Evolutionary conservation across 2,797 vertebrate species (phyloP), one percentile per base, ranked within the genome.

Genomic region (Clarias platycephalus): DNA sequence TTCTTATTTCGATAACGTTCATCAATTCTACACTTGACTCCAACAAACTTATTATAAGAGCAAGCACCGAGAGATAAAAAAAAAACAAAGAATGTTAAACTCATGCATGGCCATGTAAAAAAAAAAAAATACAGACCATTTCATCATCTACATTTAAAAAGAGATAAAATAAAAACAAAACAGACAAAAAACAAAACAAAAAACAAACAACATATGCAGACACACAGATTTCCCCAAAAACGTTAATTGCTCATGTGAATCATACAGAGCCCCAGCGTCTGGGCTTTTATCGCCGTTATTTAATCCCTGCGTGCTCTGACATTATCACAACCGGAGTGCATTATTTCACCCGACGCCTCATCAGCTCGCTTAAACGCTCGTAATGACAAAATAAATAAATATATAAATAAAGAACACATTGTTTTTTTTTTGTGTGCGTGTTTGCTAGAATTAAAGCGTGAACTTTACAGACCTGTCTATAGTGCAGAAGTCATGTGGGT

Each of bases 291-390:
- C 20, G 10, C 16, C 9, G 34, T 79, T 84, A 79, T 79, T 78
- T 70, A 84, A 26, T 84, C 74, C 63, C 75, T 68, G 49, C 66
- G 24, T 62, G 64, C 74, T 40, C 53, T 70, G 64, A 78, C 83
- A 78, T 84, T 78, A 60, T 58, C 75, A 78, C 64, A 70, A 79
- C 49, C 53, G 10, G 64, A 84, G 75, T n/a, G 64, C 34, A 24
- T 60, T 70, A 60, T 58, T 68, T 58, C 18, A 1, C 31, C 18
- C 18, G n/a, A 60, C n/a, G 76, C 34, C 66, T 84, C 76, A 49
- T 79, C 53, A 70, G 55, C 53, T 84, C 64, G 0, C 83, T 70
- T 80, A 78, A 60, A 77, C 22, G 28, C 75, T n/a, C 22, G 1
- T 44, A 44, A 68, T 60, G 49, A 26, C 31, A 3, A 40, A n/a